phyloP scores from a whole-genome alignment of 2,113 vertebrate genomes.

The Struthio camelus region DNA sequence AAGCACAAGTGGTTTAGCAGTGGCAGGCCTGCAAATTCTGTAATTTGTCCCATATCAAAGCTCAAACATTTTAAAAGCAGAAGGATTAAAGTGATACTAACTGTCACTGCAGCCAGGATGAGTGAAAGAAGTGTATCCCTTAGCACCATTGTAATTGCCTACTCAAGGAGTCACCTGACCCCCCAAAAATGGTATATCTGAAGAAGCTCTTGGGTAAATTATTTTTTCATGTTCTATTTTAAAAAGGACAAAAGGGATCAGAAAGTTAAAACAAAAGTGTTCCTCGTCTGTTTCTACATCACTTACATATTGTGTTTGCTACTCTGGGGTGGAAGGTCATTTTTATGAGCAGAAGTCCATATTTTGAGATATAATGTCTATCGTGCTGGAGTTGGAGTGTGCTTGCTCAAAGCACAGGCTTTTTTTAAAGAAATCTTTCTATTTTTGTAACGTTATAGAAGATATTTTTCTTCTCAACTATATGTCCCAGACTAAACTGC shows the following conservation, averaged over 20 bases:
- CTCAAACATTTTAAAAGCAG: neutral
- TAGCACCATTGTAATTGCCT: neutral
- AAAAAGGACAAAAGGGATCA: slow-evolving; percentile 26
- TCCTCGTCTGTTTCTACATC: neutral
- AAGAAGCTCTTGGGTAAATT: neutral
- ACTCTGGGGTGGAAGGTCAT: neutral
- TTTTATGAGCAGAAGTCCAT: neutral
- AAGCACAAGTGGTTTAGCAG: neutral
- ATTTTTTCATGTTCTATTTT: neutral
- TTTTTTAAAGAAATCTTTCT: slow-evolving; percentile 10
- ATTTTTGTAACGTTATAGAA: slow-evolving; percentile 64
- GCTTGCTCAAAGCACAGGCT: slow-evolving; percentile 42
- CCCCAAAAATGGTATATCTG: neutral
- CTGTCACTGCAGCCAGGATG: neutral
- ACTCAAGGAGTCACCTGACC: neutral
- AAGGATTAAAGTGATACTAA: neutral
- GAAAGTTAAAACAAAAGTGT: neutral
- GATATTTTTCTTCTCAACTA: slow-evolving; percentile 51
- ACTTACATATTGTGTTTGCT: slow-evolving; percentile 14
- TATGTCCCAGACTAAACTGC: slow-evolving; percentile 53
- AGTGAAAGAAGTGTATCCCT: neutral
- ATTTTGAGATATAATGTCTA: neutral
- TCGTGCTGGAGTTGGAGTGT: neutral
- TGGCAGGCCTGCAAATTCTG: neutral
- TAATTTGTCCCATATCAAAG: neutral